Conservation (phyloP, 2,888 invertebrate species). For the Coelogynopora nodosa region DNA sequence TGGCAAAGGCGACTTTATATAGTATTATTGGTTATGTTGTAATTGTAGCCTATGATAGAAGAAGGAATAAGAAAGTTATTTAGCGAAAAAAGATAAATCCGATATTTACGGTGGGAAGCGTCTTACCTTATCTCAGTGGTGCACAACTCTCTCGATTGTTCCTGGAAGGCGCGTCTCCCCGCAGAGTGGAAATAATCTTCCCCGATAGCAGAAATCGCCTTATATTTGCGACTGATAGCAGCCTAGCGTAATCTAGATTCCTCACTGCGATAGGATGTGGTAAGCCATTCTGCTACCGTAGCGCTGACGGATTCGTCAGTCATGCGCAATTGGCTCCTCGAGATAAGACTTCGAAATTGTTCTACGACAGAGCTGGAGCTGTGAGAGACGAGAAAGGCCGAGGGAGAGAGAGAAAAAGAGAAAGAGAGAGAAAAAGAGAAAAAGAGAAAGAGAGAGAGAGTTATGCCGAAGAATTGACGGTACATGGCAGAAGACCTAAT, state of each 20-base stretch:
- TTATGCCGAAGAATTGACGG: no score
- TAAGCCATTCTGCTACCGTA: not conserved
- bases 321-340: conserved; percentile 3
- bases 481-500: no score
- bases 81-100: no score
- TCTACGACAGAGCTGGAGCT: no score
- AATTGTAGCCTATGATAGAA: no score
- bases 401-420: no score
- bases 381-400: no score
- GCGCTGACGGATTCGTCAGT: not conserved
- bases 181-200: conserved; percentile 6
- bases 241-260: not conserved
- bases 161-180: not conserved
- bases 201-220: conserved; percentile 10
- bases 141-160: not conserved
- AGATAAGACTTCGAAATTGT: conserved; percentile 23
- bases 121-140: not conserved
- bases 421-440: no score
- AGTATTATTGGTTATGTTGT: no score
- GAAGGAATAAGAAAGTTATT: no score
- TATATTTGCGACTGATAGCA: conserved; percentile 12
- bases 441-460: no score
- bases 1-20: no score
- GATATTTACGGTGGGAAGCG: not conserved
- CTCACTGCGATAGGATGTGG: not conserved